Conservation (phyloP, 2,113 vertebrate genomes). For the Mus musculus region DNA sequence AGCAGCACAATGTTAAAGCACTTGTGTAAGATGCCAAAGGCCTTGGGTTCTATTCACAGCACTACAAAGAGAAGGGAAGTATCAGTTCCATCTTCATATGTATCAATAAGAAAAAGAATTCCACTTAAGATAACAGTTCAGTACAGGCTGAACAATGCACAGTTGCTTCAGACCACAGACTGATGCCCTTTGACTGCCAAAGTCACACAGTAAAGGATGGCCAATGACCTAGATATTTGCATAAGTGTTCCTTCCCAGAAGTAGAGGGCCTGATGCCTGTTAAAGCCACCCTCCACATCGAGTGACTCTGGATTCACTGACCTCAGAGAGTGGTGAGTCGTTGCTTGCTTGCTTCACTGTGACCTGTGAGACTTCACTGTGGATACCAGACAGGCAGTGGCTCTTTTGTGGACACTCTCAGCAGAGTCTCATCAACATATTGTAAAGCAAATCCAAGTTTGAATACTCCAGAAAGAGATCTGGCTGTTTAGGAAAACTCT, state of each 20-base stretch:
- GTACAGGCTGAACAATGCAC: slow-evolving; percentile 74
- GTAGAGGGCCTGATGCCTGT: slow-evolving; percentile 9
- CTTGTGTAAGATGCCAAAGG: too few relatives aligned
- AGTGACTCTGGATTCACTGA: neutral
- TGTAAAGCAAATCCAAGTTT: slow-evolving; percentile 67
- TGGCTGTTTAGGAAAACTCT: slow-evolving; percentile 72
- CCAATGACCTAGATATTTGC: slow-evolving; percentile 59
- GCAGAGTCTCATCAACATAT: slow-evolving; percentile 68
- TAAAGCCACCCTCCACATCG: neutral
- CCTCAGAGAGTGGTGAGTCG: neutral
- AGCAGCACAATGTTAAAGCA: neutral
- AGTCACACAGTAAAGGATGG: slow-evolving; percentile 65
- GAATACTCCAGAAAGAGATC: slow-evolving; percentile 67
- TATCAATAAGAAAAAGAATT: neutral
- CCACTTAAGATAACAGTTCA: slow-evolving; percentile 77
- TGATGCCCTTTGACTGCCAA: slow-evolving; percentile 71
- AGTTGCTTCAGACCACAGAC: slow-evolving; percentile 64
- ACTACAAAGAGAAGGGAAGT: neutral
- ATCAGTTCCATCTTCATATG: slow-evolving; percentile 10
- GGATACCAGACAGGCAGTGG: neutral
- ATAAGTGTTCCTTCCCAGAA: slow-evolving; percentile 8
- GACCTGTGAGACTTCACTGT: neutral
- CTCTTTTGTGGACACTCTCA: neutral
- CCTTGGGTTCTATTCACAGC: neutral
- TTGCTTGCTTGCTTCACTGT: neutral